Base-by-base conservation (phyloP, 2,888 invertebrate species). In the Aphrophora alni region DNA sequence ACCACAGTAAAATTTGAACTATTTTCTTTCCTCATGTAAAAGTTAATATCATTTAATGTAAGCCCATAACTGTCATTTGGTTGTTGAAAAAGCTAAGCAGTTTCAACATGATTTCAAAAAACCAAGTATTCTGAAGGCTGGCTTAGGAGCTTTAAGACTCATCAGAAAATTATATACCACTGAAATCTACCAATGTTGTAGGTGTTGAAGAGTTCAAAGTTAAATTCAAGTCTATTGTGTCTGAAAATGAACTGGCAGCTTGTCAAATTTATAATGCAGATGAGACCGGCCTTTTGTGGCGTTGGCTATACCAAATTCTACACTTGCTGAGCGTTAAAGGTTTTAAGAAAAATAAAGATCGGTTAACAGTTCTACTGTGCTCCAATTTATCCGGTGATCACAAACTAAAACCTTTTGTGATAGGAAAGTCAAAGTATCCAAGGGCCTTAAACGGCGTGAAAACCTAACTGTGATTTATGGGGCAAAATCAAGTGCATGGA, bases 361-460 rank as follows among this genome's bases (percentile, higher is more conserved):
- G 77, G 24, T 28, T 69, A n/a, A 77, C 77, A 77, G 69, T 77
- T 28, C 33, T 69, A 28, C 33, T 77, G 17, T 77, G 77, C 27
- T 10, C 27, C 25, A 77, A 77, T 69, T 21, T 69, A n/a, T 68
- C 77, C 4, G 77, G 77, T 68, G 77, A 77, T 28, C 68, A 77
- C 33, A 68, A 68, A 25, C 7, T 69, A 17, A 77, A 17, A 27
- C 77, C 33, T 68, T 68, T 69, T 77, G 77, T 44, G 44, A 44
- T 44, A 44, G 44, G 44, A 17, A 44, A 44, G 17, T 44, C 44
- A 17, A 76, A 76, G 27, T 27, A 59, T 0, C 59, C 75, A 25
- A 75, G 38, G 26, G 28, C 25, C 14, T 27, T 76, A 24, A 76
- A 26, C 8, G 75, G 33, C 8, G 33, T 33, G 33, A 33, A 33